Percentiles rank a stretch among this genome's conserved stretches.
These are phyloP conservation scores for Octodon degus DNA, from an alignment of 2,113 vertebrate genomes.

Conservation along the genomic window DNA sequence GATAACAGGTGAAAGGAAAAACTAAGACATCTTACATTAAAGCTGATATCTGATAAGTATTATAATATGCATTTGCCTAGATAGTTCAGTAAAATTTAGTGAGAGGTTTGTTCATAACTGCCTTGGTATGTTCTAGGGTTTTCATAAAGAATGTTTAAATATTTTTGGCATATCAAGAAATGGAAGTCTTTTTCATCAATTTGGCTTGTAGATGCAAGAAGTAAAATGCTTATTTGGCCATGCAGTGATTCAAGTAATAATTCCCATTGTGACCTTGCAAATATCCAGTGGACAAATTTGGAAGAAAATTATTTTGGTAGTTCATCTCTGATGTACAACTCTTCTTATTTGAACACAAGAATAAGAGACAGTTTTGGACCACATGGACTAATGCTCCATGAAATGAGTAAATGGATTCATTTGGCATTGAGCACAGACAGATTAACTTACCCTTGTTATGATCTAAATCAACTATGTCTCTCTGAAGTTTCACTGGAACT, in stretches of 20 bases:
- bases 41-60: background rate
- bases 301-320: background rate
- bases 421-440: background rate
- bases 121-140: background rate
- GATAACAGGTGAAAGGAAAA: background rate
- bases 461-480: background rate
- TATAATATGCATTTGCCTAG: background rate
- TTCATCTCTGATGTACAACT: background rate
- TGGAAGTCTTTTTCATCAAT: rapidly evolving
- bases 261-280: rapidly evolving
- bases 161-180: background rate
- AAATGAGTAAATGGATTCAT: background rate
- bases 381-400: background rate
- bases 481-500: background rate
- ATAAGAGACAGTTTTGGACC: background rate
- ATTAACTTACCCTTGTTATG: background rate
- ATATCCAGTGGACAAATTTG: background rate
- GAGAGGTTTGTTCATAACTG: background rate
- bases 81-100: background rate
- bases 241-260: background rate
- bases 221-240: background rate
- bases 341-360: background rate
- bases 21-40: background rate
- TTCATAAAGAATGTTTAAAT: background rate
- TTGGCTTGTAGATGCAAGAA: background rate